A percentile compares a stretch with the other conserved stretches of the same genome.
Evolutionary conservation across 1,140 invertebrate species (phyloP).

Genomic region (Chironomus tepperi): DNA sequence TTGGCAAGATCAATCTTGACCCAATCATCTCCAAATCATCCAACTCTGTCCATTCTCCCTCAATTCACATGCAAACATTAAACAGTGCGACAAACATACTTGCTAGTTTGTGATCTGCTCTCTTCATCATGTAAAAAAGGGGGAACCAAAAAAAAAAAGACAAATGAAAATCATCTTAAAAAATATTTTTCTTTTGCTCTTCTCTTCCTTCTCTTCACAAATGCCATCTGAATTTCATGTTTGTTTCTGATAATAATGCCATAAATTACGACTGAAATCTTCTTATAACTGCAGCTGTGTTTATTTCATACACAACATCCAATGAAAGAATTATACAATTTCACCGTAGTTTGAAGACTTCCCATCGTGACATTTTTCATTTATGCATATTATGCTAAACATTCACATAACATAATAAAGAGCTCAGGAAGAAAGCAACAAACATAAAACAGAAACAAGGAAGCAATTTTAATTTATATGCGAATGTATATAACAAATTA

Average conservation of each 20-base stretch:
- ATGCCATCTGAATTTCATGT: conserved; percentile 8
- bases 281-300: neutral
- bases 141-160: neutral
- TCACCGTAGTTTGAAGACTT: neutral
- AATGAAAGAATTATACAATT: neutral
- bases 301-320: neutral
- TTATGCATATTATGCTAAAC: neutral
- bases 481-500: neutral
- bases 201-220: neutral
- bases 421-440: neutral
- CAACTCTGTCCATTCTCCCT: too few species aligned
- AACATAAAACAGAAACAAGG: neutral
- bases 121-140: too few species aligned
- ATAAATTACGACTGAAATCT: neutral
- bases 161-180: conserved; percentile 5
- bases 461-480: conserved; percentile 1
- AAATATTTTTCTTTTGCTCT: neutral
- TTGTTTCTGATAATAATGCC: conserved; percentile 8
- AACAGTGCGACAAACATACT: too few species aligned
- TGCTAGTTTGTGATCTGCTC: too few species aligned
- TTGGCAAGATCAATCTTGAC: too few species aligned
- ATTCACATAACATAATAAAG: neutral
- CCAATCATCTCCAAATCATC: too few species aligned
- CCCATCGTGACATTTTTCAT: neutral
- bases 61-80: too few species aligned